These are phyloP conservation scores for Actenoides lindsayi DNA, from an alignment of 2,113 vertebrate genomes.

Conservation along the genomic window DNA sequence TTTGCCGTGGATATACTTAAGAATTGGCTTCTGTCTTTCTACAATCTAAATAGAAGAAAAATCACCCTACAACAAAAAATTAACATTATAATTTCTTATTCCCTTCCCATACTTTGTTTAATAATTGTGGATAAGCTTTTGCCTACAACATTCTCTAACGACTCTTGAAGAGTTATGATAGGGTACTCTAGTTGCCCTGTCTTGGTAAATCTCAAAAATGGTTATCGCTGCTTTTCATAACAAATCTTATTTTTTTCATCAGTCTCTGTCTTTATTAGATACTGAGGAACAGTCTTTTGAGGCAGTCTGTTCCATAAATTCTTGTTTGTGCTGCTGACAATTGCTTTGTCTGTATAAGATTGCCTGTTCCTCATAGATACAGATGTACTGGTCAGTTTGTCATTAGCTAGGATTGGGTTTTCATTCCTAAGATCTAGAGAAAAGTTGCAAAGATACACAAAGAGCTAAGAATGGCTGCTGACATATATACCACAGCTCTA, in stretches of 20 bases:
- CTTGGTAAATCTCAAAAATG: not conserved
- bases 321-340: not conserved
- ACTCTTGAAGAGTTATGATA: not conserved
- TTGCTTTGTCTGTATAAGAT: not conserved
- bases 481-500: not conserved
- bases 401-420: not conserved
- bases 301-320: not conserved
- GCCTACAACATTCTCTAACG: not conserved
- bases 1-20: not conserved
- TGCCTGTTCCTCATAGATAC: not conserved
- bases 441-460: not conserved
- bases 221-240: not conserved
- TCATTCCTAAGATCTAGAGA: not conserved
- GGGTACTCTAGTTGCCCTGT: not conserved
- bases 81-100: not conserved
- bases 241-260: not conserved
- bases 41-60: not conserved
- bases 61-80: not conserved
- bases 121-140: not conserved
- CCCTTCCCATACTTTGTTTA: not conserved
- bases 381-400: not conserved
- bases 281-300: not conserved
- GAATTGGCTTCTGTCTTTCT: not conserved
- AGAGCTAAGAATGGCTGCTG: not conserved
- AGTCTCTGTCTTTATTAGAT: not conserved